A percentile compares a stretch with the other conserved stretches of the same genome.
Conservation (phyloP, 2,113 vertebrate genomes). For the Lophochroa leadbeateri region DNA sequence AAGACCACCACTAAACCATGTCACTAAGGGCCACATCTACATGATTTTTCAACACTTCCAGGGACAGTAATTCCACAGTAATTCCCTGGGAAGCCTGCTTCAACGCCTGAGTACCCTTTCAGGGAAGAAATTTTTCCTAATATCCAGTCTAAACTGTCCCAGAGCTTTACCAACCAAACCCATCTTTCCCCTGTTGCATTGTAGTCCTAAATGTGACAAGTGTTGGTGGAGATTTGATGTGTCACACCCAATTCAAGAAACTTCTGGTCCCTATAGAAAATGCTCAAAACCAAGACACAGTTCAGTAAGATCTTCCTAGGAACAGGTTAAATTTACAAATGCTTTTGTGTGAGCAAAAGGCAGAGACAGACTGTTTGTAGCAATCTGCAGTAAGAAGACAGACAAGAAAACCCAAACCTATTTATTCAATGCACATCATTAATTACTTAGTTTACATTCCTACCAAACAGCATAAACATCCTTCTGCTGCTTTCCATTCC, state of each 20-base stretch:
- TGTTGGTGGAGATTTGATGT: neutral
- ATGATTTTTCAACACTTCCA: neutral
- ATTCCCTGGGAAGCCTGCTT: neutral
- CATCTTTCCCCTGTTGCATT: neutral
- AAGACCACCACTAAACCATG: neutral
- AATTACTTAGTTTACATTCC: conserved; percentile 41
- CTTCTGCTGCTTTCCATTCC: conserved; percentile 8
- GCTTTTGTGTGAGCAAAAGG: neutral
- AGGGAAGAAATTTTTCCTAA: neutral
- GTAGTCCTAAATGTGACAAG: neutral
- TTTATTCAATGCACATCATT: conserved; percentile 30
- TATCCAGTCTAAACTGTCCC: neutral
- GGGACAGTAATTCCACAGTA: neutral
- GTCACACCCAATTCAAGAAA: neutral
- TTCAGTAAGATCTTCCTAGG: neutral
- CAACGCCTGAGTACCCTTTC: neutral
- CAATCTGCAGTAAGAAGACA: neutral
- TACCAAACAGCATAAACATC: conserved; percentile 10
- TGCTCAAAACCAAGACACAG: neutral
- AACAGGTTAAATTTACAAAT: neutral
- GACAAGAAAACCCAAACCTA: neutral
- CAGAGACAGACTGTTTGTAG: neutral
- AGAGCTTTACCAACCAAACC: neutral
- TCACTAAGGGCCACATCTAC: neutral
- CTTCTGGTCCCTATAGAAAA: neutral